Conservation (phyloP, 2,888 invertebrate genomes). For the Thyatira batis region DNA sequence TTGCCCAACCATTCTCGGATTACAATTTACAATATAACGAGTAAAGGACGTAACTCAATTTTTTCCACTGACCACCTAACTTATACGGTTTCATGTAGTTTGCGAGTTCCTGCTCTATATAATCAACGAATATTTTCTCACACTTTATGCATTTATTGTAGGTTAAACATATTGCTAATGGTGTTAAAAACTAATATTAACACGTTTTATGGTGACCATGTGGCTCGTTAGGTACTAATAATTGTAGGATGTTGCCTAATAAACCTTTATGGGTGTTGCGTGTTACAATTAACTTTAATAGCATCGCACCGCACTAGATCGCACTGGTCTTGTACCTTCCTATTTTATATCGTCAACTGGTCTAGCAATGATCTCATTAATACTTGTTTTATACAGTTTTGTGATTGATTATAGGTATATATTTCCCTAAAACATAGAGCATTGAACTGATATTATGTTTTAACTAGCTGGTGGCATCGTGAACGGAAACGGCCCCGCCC, state of each 20-base stretch:
- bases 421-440: slow-evolving; percentile 37
- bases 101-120: not conserved
- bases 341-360: not conserved
- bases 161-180: no score
- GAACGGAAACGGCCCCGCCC: slow-evolving; percentile 53
- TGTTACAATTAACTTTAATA: not conserved
- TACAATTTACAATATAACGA: slow-evolving; percentile 51
- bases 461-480: slow-evolving; percentile 34
- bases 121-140: not conserved
- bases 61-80: slow-evolving; percentile 25
- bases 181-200: no score
- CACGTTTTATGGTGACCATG: not conserved
- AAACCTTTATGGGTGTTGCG: not conserved
- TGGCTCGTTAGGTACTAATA: not conserved
- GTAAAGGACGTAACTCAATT: slow-evolving; percentile 51
- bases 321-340: not conserved
- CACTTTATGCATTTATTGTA: no score
- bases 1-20: slow-evolving; percentile 53
- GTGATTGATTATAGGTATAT: not conserved
- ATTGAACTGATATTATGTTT: slow-evolving; percentile 47
- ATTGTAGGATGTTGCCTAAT: not conserved
- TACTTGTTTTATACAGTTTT: not conserved
- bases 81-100: not conserved
- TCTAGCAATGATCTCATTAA: not conserved
- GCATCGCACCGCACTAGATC: not conserved